Conservation (phyloP, 2,888 invertebrate genomes). For the Aromia moschata region DNA sequence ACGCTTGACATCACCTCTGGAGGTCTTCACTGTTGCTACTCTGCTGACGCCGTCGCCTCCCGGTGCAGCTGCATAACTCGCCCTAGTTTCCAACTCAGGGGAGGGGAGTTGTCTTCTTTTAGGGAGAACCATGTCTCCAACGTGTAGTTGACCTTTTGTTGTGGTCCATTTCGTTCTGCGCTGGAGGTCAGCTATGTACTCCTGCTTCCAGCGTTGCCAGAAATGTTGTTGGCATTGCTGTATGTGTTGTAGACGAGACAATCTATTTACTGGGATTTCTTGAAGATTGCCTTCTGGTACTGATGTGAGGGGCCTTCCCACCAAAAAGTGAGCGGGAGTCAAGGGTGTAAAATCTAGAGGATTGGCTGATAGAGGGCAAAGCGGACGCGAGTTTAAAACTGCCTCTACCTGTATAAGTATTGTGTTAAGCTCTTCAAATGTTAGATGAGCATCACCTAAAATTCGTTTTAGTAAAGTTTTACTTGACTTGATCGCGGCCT, state of each 20-base stretch:
- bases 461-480: conserved; percentile 47
- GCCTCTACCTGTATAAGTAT: conserved; percentile 48
- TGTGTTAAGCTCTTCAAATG: conserved; percentile 49
- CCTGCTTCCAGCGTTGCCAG: neutral
- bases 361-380: conserved; percentile 42
- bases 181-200: neutral
- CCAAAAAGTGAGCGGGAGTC: conserved; percentile 7
- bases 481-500: conserved; percentile 47
- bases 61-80: neutral
- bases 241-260: neutral
- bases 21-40: conserved; percentile 4
- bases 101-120: conserved; percentile 4
- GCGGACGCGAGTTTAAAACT: conserved; percentile 50
- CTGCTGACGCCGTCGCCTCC: conserved; percentile 1
- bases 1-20: neutral
- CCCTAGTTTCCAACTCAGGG: conserved; percentile 4
- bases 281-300: conserved; percentile 32
- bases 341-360: conserved; percentile 26
- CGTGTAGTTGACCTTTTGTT: neutral
- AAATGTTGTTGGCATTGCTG: neutral
- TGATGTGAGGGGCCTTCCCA: conserved; percentile 36
- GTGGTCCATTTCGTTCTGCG: neutral
- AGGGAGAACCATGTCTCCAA: neutral
- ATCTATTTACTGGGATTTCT: neutral
- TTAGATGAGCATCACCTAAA: conserved; percentile 38